phyloP scores from a whole-genome alignment of 2,888 invertebrate genomes.

The Athalia rosae region DNA sequence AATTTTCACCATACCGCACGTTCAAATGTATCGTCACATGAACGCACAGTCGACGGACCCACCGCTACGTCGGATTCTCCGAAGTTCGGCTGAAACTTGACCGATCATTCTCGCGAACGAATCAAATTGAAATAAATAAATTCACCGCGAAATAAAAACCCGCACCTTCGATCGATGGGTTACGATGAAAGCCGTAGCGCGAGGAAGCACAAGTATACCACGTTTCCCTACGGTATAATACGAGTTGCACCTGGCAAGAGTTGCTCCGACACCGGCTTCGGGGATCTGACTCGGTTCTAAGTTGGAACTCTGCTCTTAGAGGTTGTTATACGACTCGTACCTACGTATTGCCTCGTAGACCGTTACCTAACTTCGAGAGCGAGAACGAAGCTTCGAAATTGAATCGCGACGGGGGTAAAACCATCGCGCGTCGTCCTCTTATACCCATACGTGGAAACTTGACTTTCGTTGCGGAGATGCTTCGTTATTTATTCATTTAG shows the following conservation, averaged over 20 bases:
- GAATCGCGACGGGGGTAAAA: conserved; percentile 43
- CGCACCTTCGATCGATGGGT: conserved; percentile 12
- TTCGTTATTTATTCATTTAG: neutral
- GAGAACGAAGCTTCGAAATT: conserved; percentile 45
- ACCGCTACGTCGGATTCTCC: too few species aligned
- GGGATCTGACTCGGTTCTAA: conserved; percentile 52
- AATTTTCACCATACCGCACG: conserved; percentile 11
- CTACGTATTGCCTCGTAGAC: conserved; percentile 3
- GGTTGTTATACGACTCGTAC: conserved; percentile 40
- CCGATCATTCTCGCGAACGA: too few species aligned
- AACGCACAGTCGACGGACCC: neutral
- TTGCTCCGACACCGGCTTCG: conserved; percentile 60
- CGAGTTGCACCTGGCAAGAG: conserved; percentile 56
- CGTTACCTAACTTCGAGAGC: conserved; percentile 57
- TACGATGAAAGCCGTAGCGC: neutral
- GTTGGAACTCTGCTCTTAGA: conserved; percentile 46
- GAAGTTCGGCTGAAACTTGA: too few species aligned
- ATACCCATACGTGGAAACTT: conserved; percentile 46
- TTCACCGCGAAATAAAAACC: neutral
- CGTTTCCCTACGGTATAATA: conserved; percentile 44
- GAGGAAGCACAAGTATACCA: conserved; percentile 4
- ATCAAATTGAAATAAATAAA: too few species aligned
- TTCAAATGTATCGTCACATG: conserved; percentile 1
- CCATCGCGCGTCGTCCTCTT: conserved; percentile 51
- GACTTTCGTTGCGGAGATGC: conserved; percentile 35